These are phyloP conservation scores for Chaenodraco wilsoni DNA, from an alignment of 2,797 vertebrate species.

Conservation along the genomic window DNA sequence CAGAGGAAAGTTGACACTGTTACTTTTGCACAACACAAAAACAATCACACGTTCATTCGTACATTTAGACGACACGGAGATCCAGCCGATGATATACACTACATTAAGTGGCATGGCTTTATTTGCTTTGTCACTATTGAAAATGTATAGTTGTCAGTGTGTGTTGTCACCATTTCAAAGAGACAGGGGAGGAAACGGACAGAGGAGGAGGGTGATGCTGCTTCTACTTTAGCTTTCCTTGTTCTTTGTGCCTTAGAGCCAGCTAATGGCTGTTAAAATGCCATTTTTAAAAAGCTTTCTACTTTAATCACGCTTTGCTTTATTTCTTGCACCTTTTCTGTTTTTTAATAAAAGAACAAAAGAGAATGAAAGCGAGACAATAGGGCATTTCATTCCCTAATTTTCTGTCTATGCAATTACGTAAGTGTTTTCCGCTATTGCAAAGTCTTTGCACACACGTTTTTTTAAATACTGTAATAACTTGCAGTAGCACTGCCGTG, in stretches of 20 bases:
- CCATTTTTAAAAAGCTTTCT: conserved; percentile 58
- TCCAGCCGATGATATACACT: conserved; percentile 59
- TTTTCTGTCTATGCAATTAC: conserved; percentile 76
- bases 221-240: conserved; percentile 71
- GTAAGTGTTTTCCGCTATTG: conserved; percentile 52
- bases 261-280: conserved; percentile 59
- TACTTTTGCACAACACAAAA: conserved; percentile 61
- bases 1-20: conserved; percentile 64
- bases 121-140: conserved; percentile 51
- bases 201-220: conserved; percentile 51
- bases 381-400: conserved; percentile 63
- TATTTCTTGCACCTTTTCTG: conserved; percentile 47
- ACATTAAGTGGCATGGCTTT: conserved; percentile 42
- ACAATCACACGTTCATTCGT: conserved; percentile 41
- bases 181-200: conserved; percentile 59
- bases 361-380: conserved; percentile 38
- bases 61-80: conserved; percentile 58
- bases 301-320: conserved; percentile 63
- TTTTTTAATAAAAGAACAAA: conserved; percentile 58
- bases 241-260: conserved; percentile 80
- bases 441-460: conserved; percentile 66
- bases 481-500: conserved; percentile 32
- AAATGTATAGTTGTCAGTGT: conserved; percentile 30
- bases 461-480: conserved; percentile 51
- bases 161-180: conserved; percentile 37